phyloP scores from a whole-genome alignment of 2,888 invertebrate genomes.

The Agelastica alni region DNA sequence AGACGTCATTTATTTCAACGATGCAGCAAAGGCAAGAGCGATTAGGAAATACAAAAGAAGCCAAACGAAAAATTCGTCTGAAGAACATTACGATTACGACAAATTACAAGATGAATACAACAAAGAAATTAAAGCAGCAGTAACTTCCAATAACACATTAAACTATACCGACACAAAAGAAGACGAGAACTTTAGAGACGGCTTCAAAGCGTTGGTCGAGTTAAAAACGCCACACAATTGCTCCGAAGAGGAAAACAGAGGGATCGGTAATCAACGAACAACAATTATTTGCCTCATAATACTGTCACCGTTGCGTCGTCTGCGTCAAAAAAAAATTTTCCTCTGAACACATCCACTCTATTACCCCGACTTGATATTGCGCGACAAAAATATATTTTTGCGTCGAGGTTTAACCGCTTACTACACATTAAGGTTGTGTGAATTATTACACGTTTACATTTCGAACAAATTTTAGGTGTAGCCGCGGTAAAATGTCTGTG shows the following conservation, averaged over 20 bases:
- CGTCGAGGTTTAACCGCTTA: too few species aligned
- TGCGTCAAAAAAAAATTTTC: too few species aligned
- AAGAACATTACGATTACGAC: conserved; percentile 40
- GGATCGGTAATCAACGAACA: conserved; percentile 53
- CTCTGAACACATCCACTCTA: too few species aligned
- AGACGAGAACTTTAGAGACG: conserved; percentile 52
- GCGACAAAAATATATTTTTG: too few species aligned
- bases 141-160: conserved; percentile 51
- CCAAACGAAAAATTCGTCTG: conserved; percentile 24
- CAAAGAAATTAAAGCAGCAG: conserved; percentile 49
- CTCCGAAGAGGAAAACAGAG: conserved; percentile 55
- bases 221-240: conserved; percentile 54
- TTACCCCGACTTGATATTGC: too few species aligned
- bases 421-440: too few species aligned
- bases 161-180: conserved; percentile 55
- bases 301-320: too few species aligned
- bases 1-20: conserved; percentile 14
- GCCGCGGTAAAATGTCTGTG: conserved; percentile 54
- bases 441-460: too few species aligned
- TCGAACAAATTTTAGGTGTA: conserved; percentile 29
- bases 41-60: conserved; percentile 7
- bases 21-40: not conserved
- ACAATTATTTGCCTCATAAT: too few species aligned
- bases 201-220: conserved; percentile 50
- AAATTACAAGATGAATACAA: conserved; percentile 55